Conservation (phyloP, 2,888 invertebrate species). For the Ptychoptera albimana region DNA sequence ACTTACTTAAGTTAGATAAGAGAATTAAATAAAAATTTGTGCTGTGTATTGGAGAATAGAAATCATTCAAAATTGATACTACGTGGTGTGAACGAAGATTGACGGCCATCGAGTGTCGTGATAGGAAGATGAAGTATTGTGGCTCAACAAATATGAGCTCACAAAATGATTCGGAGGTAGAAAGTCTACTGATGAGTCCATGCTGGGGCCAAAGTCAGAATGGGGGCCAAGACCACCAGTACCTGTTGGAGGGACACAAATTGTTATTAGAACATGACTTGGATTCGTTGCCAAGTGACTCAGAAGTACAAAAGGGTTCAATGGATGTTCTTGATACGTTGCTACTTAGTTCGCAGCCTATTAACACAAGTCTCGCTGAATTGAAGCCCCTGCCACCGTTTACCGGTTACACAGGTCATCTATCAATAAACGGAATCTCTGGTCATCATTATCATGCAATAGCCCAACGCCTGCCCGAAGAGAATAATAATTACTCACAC, state of each 20-base stretch:
- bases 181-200: slow-evolving; percentile 53
- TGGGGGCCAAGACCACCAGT: slow-evolving; percentile 31
- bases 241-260: slow-evolving; percentile 38
- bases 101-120: slow-evolving; percentile 1
- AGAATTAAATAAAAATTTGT: too few species aligned
- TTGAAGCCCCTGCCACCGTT: slow-evolving; percentile 76
- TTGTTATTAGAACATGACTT: slow-evolving; percentile 40
- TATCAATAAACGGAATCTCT: slow-evolving; percentile 76
- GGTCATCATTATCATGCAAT: slow-evolving; percentile 79
- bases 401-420: slow-evolving; percentile 69
- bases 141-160: slow-evolving; percentile 29
- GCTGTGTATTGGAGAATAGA: too few species aligned
- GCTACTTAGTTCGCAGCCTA: slow-evolving; percentile 37
- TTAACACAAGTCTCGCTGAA: slow-evolving; percentile 50
- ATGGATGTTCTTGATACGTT: slow-evolving; percentile 57
- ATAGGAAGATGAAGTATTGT: slow-evolving; percentile 43
- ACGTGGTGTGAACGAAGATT: too few species aligned
- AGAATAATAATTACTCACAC: slow-evolving; percentile 53
- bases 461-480: slow-evolving; percentile 57
- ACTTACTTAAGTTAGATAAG: too few species aligned
- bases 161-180: slow-evolving; percentile 40
- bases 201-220: slow-evolving; percentile 47
- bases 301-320: slow-evolving; percentile 28
- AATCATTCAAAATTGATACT: too few species aligned
- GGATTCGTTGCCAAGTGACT: slow-evolving; percentile 33